A percentile compares a stretch with the other conserved stretches of the same genome.
Conservation (phyloP, 2,888 invertebrate genomes). For the Nezara viridula region DNA sequence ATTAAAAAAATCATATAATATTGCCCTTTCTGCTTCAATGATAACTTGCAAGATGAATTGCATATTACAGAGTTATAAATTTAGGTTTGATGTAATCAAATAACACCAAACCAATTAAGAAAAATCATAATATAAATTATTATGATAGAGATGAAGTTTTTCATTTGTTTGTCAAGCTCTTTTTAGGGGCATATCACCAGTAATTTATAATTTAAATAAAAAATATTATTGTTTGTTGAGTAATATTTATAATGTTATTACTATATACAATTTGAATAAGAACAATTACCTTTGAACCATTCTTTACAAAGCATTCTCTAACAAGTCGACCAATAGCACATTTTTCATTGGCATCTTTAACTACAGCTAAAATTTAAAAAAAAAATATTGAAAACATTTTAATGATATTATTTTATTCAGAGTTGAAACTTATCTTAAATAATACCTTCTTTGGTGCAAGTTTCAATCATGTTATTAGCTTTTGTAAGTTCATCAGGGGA, state of each 20-base stretch:
- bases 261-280: conserved; percentile 49
- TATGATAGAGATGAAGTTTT: neutral
- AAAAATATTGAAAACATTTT: neutral
- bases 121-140: neutral
- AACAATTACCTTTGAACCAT: conserved; percentile 66
- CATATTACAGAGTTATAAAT: neutral
- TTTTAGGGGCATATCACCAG: neutral
- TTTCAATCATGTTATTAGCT: conserved; percentile 66
- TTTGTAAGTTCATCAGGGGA: conserved; percentile 66
- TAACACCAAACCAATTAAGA: neutral
- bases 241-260: neutral
- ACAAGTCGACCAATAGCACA: conserved; percentile 66
- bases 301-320: conserved; percentile 66
- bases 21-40: neutral
- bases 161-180: neutral
- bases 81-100: neutral
- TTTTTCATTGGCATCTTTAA: conserved; percentile 66
- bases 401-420: neutral
- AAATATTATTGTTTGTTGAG: neutral
- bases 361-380: conserved; percentile 64
- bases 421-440: neutral
- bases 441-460: conserved; percentile 66
- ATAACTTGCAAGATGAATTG: neutral
- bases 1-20: neutral
- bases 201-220: neutral